Evolutionary conservation across 2,797 vertebrate genomes (phyloP), one percentile per base, ranked within the genome.

Genomic region (Urosaurus nigricauda): DNA sequence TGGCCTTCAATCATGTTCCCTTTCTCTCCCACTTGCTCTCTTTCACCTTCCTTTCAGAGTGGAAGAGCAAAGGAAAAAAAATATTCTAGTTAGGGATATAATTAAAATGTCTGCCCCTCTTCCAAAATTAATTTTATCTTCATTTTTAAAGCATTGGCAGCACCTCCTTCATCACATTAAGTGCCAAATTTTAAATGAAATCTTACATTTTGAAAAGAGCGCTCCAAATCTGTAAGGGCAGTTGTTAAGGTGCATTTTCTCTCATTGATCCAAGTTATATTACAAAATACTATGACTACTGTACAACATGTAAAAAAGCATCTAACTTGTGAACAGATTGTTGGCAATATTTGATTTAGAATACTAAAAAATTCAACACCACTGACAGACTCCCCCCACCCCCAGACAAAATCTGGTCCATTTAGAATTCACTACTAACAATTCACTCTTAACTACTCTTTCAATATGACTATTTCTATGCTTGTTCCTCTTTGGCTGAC

Each of bases 121-220:
- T 81, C 51, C 60, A 60, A 65, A 77, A 68, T 86, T 74, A 65
- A 65, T 65, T 81, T 73, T 60, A 40, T 35, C 16, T 71, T n/a
- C 63, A 75, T 40, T 75, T 65, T 75, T 81, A 65, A 53, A 86
- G 79, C 5, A 35, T 16, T 73, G 56, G 37, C n/a, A 84, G 11
- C 77, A 79, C 16, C 73, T 24, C 2, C 65, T 60, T 79, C 16
- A 73, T 58, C 29, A 68, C 73, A 68, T 81, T 47, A 53, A 3
- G 68, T 81, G 70, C 68, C 70, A 40, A 85, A 71, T 21, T 73
- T 77, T 81, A 81, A 81, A 75, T 14, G 19, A 73, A 85, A 81
- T 51, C 53, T 73, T 60, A 32, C 77, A 85, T 81, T 89, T 81
- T 75, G 47, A 65, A 89, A 81, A 86, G 68, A 86, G 43, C n/a